Conservation (phyloP, 2,888 invertebrate species). For the Harmothoe impar region DNA sequence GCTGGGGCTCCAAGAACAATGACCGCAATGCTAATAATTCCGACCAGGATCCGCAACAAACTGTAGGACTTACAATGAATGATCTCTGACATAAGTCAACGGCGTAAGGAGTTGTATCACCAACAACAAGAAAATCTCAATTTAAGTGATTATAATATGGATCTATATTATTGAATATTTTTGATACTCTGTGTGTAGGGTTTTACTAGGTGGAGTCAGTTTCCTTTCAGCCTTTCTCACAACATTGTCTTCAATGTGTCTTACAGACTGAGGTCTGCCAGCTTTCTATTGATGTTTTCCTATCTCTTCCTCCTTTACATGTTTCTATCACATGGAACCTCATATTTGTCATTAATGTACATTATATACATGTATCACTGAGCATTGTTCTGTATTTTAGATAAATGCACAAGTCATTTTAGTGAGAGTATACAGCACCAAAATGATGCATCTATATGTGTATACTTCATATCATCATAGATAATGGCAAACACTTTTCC, state of each 20-base stretch:
- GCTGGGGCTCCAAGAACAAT: conserved; percentile 19
- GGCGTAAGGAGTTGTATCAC: background rate
- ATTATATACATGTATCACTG: background rate
- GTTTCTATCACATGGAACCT: background rate
- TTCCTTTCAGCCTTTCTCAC: background rate
- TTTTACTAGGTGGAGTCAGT: background rate
- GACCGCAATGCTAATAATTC: background rate
- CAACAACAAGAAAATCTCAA: background rate
- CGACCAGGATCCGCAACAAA: conserved; percentile 32
- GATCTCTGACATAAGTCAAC: conserved; percentile 13
- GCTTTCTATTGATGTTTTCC: too few species aligned
- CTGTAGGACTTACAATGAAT: conserved; percentile 35
- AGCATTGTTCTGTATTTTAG: background rate
- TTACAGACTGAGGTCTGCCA: background rate
- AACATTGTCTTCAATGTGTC: conserved; percentile 20
- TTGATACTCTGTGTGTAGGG: background rate
- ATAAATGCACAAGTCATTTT: too few species aligned
- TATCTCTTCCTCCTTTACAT: background rate
- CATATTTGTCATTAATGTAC: background rate
- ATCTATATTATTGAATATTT: background rate
- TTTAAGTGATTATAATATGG: background rate
- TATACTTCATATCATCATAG: background rate
- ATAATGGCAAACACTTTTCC: background rate
- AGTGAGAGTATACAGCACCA: too few species aligned
- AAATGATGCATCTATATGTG: background rate